phyloP scores from a whole-genome alignment of 2,113 vertebrate species.

The Junco hyemalis region DNA sequence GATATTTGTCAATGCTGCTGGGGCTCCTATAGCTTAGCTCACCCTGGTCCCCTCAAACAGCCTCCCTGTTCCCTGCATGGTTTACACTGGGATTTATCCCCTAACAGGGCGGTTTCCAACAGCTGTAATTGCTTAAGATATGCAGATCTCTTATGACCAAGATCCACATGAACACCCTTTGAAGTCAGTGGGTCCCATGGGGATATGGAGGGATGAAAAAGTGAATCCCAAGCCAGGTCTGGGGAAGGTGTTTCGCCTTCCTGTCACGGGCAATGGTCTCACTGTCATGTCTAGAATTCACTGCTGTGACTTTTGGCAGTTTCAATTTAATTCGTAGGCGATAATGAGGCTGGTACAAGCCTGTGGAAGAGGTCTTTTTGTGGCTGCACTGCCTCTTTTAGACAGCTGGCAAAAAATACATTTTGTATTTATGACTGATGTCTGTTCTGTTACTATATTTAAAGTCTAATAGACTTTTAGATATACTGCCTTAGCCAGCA shows the following conservation, averaged over 20 bases:
- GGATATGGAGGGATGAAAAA: not conserved
- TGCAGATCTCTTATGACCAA: not conserved
- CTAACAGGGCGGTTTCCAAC: not conserved
- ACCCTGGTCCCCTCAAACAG: not conserved
- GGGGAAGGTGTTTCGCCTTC: not conserved
- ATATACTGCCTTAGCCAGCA: conserved; percentile 52
- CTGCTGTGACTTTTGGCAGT: conserved; percentile 25
- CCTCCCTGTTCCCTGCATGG: not conserved
- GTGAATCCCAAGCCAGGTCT: not conserved
- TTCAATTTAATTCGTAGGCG: not conserved
- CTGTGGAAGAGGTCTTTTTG: not conserved
- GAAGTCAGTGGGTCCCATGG: not conserved
- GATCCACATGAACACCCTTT: not conserved
- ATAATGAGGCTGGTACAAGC: conserved; percentile 23
- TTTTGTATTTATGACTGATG: conserved; percentile 21
- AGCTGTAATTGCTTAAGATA: not conserved
- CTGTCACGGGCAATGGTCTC: not conserved
- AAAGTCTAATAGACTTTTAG: conserved; percentile 36
- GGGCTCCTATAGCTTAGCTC: not conserved
- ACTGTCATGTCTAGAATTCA: not conserved
- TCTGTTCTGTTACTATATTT: conserved; percentile 30
- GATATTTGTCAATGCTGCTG: not conserved
- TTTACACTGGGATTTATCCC: not conserved
- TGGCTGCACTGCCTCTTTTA: not conserved
- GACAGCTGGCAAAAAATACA: conserved; percentile 27